Evolutionary conservation across 2,888 invertebrate species (phyloP).

Genomic region (Eupelmus urozonus): DNA sequence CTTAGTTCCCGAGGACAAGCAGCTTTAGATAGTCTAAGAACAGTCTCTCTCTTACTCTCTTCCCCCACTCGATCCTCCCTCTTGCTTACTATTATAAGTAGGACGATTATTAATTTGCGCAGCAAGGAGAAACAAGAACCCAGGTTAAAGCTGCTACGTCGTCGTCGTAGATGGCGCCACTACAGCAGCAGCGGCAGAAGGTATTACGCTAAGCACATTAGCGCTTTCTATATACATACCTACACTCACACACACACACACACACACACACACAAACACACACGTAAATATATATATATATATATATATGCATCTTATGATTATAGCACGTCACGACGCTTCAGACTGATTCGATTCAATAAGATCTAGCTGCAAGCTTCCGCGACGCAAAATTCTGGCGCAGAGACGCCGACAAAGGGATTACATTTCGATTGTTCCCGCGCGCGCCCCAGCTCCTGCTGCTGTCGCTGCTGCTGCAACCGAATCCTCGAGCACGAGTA

Average conservation of each 20-base stretch:
- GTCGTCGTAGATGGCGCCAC: background rate
- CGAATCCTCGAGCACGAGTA: constrained; percentile 7
- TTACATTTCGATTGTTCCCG: constrained; percentile 46
- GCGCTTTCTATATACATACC: constrained; percentile 56
- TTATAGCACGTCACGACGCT: background rate
- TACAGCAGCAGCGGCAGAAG: background rate
- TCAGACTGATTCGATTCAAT: background rate
- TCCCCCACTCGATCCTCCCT: too few species aligned
- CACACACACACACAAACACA: background rate
- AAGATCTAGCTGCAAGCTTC: background rate
- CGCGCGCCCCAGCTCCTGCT: background rate
- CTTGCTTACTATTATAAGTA: background rate
- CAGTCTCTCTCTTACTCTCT: too few species aligned
- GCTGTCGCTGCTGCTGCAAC: background rate
- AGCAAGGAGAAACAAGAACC: constrained; percentile 27
- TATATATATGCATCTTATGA: constrained; percentile 49
- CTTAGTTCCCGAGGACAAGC: constrained; percentile 29
- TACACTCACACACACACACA: background rate
- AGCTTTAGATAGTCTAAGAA: too few species aligned
- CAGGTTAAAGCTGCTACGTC: constrained; percentile 3
- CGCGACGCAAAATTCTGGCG: constrained; percentile 12
- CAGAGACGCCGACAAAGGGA: constrained; percentile 37
- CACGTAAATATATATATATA: too few species aligned
- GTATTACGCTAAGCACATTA: constrained; percentile 68
- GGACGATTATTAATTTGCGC: constrained; percentile 53